Percentiles rank a stretch among this genome's conserved stretches.
Evolutionary conservation across 2,113 vertebrate genomes (phyloP).

Genomic region (Leucopsar rothschildi): DNA sequence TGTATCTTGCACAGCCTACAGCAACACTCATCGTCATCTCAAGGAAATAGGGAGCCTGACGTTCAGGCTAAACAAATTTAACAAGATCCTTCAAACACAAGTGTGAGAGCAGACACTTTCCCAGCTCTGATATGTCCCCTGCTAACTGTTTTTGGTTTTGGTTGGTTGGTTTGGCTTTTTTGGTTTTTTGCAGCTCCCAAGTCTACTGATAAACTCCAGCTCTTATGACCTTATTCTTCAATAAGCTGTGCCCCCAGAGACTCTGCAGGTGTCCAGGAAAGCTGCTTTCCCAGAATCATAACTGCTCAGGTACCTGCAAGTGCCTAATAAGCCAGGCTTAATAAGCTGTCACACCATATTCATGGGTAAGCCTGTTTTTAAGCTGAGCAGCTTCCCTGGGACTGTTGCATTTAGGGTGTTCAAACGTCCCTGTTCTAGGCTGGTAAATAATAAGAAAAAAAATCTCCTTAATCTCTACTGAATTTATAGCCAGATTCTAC

Average conservation of each 20-base stretch:
- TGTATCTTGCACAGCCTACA: neutral
- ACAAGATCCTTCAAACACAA: neutral
- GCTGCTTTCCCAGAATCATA: neutral
- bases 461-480: neutral
- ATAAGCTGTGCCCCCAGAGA: neutral
- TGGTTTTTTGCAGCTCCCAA: neutral
- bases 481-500: neutral
- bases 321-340: neutral
- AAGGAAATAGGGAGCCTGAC: neutral
- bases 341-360: neutral
- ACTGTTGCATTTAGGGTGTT: neutral
- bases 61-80: neutral
- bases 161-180: neutral
- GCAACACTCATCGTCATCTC: accelerated
- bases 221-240: neutral
- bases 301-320: neutral
- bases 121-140: neutral
- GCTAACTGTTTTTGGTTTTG: neutral
- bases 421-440: neutral
- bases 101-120: neutral
- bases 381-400: neutral
- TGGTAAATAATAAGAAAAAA: neutral
- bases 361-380: neutral
- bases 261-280: neutral
- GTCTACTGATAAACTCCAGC: neutral